A percentile compares a stretch with the other conserved stretches of the same genome.
Evolutionary conservation across 1,140 invertebrate genomes (phyloP).

Genomic region (Pseudomyrmex flavicornis): DNA sequence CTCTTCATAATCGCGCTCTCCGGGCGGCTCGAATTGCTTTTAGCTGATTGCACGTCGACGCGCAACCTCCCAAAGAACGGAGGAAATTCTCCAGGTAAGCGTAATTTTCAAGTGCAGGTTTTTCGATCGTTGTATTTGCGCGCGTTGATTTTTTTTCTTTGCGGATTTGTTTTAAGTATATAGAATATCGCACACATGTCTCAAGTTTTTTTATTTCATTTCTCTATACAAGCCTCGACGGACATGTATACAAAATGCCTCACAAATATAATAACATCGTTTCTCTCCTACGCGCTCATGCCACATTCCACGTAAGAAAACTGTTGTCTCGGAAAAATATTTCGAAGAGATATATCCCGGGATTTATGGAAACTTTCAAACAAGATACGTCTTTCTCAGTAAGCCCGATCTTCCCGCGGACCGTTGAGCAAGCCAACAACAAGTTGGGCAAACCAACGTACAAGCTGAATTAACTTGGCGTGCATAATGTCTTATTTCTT

Average conservation of each 20-base stretch:
- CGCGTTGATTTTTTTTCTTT: no score
- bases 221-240: no score
- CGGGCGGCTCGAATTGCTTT: constrained; percentile 10
- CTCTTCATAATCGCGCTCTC: constrained; percentile 35
- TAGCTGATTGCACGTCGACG: constrained; percentile 39
- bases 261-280: no score
- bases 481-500: constrained; percentile 22
- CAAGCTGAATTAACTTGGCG: not conserved
- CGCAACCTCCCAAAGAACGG: not conserved
- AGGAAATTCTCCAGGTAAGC: not conserved
- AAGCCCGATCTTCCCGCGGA: not conserved
- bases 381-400: not conserved
- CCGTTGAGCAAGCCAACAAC: not conserved
- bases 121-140: not conserved
- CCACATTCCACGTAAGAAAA: constrained; percentile 27
- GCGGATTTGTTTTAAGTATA: not conserved
- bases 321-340: not conserved
- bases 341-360: not conserved
- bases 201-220: constrained; percentile 3
- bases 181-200: not conserved
- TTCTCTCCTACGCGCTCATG: not conserved
- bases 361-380: constrained; percentile 30
- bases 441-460: not conserved
- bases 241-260: not conserved
- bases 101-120: not conserved